These are phyloP conservation scores for Sceloporus tristichus DNA, from an alignment of 2,113 vertebrate species.

Conservation along the genomic window DNA sequence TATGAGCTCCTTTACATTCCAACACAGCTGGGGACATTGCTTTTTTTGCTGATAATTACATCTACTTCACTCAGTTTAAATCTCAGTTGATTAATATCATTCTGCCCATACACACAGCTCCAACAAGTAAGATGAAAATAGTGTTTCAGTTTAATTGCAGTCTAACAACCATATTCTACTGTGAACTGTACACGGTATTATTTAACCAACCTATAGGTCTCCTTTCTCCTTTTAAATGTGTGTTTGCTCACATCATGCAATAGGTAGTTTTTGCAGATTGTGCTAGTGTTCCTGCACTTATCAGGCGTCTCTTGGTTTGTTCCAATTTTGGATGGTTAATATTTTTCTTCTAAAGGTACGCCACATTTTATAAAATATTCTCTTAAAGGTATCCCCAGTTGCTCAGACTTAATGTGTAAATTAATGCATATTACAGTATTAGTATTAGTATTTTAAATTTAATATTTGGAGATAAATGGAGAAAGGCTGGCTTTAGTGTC, in stretches of 20 bases:
- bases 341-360: background rate
- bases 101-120: conserved; percentile 41
- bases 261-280: background rate
- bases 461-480: background rate
- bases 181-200: background rate
- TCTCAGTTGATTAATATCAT: conserved; percentile 15
- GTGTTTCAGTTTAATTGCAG: conserved; percentile 34
- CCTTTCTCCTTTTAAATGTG: background rate
- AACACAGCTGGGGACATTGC: conserved; percentile 35
- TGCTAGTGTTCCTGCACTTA: background rate
- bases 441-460: background rate
- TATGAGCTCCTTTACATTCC: conserved; percentile 7
- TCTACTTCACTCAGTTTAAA: conserved; percentile 47
- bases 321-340: background rate
- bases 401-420: background rate
- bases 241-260: background rate
- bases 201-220: background rate
- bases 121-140: conserved; percentile 34
- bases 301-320: background rate
- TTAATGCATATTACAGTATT: background rate
- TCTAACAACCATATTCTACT: conserved; percentile 18
- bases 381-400: background rate
- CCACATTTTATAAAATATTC: background rate
- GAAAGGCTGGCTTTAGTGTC: background rate
- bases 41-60: conserved; percentile 47